Base-by-base conservation (phyloP, 2,888 invertebrate genomes). In the Crepidodera aurea region DNA sequence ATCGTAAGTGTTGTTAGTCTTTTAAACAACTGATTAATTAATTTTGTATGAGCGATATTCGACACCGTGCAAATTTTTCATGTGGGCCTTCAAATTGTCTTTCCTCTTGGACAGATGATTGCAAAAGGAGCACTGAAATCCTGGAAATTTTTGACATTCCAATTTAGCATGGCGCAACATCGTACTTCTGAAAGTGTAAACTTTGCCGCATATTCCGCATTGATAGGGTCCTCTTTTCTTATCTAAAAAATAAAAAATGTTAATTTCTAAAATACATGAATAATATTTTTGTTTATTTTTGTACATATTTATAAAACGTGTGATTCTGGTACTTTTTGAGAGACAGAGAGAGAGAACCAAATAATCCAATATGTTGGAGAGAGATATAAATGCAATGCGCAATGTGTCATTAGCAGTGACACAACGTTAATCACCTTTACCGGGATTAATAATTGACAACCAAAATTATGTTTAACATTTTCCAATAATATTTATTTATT, bases 141-240 rank as follows among this genome's bases (percentile, higher is more conserved):
- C 62, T 0, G 73, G 73, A 48, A 62, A 58, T 37, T 73, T 70
- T 44, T 71, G 71, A 54, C 75, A 75, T 55, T 74, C 72, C 44
- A 66, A 71, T 46, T 68, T 71, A 18, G 58, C 64, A 63, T 75
- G 74, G 8, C 71, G 71, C 40, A 65, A 65, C 56, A 72, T 59
- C 6, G 78, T 79, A 25, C 78, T 73, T 27, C 51, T 54, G 22
- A 62, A 62, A n/a, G 59, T 60, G 16, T 65, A 65, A 5, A 50
- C 39, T 48, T 56, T 62, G 40, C 65, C 62, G 34, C 65, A 65
- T 10, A 55, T 42, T 15, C 46, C 50, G 37, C 65, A 65, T 22
- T 34, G 48, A 46, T 51, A 59, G 2, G 59, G 50, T 6, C 58
- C 55, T 32, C 56, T 37, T 39, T 40, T 48, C 39, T 57, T 57